Evolutionary conservation across 2,888 invertebrate genomes (phyloP).

Genomic region (Ditylenchus weischeri): DNA sequence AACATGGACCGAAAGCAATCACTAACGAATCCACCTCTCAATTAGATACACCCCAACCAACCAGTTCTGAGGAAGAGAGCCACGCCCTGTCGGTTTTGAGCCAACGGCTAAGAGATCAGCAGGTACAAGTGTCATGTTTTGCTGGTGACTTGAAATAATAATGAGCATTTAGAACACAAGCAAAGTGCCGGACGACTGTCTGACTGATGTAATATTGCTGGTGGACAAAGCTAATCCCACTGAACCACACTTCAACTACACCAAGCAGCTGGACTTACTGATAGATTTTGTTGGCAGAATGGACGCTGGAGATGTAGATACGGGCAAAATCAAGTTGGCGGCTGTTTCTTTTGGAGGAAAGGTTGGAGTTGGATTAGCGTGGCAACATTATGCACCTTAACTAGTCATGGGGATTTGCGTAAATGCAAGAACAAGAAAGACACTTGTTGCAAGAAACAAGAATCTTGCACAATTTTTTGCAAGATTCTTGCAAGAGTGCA

Average conservation of each 20-base stretch:
- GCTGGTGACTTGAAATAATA: background rate
- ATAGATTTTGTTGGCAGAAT: slow-evolving; percentile 22
- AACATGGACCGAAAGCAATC: background rate
- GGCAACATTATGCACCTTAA: too few species aligned
- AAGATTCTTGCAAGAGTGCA: too few species aligned
- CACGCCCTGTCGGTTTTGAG: background rate
- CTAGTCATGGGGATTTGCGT: too few species aligned
- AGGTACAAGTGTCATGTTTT: background rate
- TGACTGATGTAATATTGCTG: slow-evolving; percentile 40
- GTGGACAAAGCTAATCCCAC: slow-evolving; percentile 37
- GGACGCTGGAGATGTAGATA: slow-evolving; percentile 21
- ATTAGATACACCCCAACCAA: background rate
- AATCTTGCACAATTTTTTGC: too few species aligned
- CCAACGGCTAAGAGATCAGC: background rate
- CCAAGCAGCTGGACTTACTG: slow-evolving; percentile 24
- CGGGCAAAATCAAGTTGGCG: slow-evolving; percentile 26
- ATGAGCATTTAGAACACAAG: background rate
- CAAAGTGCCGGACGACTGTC: slow-evolving; percentile 27
- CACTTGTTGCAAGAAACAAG: too few species aligned
- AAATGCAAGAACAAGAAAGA: too few species aligned
- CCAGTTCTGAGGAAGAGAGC: background rate
- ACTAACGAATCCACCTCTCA: background rate
- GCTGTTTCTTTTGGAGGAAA: slow-evolving; percentile 28
- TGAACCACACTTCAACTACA: slow-evolving; percentile 33
- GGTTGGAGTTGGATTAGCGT: background rate